Evolutionary conservation across 2,888 invertebrate genomes (phyloP), one percentile per base, ranked within the genome.

Genomic region (Carcina quercana): DNA sequence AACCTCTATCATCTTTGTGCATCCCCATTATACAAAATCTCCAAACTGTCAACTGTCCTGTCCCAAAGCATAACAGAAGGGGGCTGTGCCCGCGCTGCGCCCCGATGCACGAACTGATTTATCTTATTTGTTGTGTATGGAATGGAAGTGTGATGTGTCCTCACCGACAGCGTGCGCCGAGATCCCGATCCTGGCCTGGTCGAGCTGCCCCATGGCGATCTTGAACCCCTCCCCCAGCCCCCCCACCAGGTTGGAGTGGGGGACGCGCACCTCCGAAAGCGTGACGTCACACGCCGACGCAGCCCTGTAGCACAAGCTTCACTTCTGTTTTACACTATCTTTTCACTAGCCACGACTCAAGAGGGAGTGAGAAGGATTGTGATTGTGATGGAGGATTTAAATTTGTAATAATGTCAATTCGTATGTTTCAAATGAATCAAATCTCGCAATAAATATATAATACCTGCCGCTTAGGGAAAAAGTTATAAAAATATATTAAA

Each of bases 151-250:
- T n/a, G n/a, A n/a, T n/a, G n/a, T n/a, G n/a, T n/a, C 48, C 73
- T 59, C 13, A 83, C 92, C 92, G 3, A 92, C 69, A 19, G 91
- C 92, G 60, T 92, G 92, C 0, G 89, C 86, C 1, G 92, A 90
- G 43, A 93, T 91, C 0, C 92, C 93, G 24, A 93, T 88, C 47
- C 93, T 67, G 0, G 87, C 92, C 56, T 87, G 87, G 71, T 92
- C 91, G 24, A 88, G 65, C 54, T 89, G 88, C 26, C 59, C 82
- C 92, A 93, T 92, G 13, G 89, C 88, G 17, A 91, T 63, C 43
- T 71, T 54, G 63, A 91, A 91, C 6, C 91, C 92, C 28, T 86
- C 86, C 1, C 92, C 91, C 25, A 45, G 46, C 25, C 43, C 37
- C 82, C 92, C 61, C 8, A 90, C 46, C 42, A 86, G 42, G 63